Base-by-base conservation (phyloP, 2,113 vertebrate species). In the Scolopax mira region DNA sequence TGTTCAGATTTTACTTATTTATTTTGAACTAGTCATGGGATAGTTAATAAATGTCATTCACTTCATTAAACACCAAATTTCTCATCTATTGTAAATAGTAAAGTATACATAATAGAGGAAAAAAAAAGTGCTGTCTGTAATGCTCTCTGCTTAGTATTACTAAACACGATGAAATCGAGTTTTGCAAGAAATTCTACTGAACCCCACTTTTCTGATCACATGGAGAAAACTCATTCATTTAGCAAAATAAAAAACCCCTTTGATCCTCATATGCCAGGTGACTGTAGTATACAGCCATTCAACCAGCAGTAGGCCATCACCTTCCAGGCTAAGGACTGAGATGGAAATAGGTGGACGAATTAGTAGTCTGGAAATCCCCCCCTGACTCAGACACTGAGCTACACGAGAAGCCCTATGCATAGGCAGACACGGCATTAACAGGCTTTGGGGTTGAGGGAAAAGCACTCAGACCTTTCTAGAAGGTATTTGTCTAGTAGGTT, bases 11-110 rank as follows among this genome's bases (percentile, higher is more conserved):
- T 87, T 62, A 33, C 66, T 90, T 83, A 89, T 94, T 94, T 95
- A 74, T 92, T 96, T 96, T 90, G 85, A 94, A 88, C 65, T 94
- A 95, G 75, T 95, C 79, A 79, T 89, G 42, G 28, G 69, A 78
- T 95, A 97, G 82, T 96, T 97, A 96, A 95, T 96, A 98, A 98
- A 98, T 98, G 96, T 96, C 98, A 98, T 95, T 96, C 79, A 94
- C 85, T 93, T 97, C 80, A 97, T 98, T 97, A 98, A 97, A 92
- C 97, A 90, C 6, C 51, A 31, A 97, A 90, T n/a, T 96, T 97
- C 60, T 94, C 21, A 86, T 85, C 74, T 92, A 22, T 85, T 96
- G 39, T 48, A 97, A 97, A 93, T n/a, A 96, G n/a, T 81, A 96
- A 88, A 94, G 44, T 41, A 80, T 5, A 31, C 23, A 39, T 70